phyloP scores from a whole-genome alignment of 1,140 invertebrate genomes.

The Neodiprion lecontei region DNA sequence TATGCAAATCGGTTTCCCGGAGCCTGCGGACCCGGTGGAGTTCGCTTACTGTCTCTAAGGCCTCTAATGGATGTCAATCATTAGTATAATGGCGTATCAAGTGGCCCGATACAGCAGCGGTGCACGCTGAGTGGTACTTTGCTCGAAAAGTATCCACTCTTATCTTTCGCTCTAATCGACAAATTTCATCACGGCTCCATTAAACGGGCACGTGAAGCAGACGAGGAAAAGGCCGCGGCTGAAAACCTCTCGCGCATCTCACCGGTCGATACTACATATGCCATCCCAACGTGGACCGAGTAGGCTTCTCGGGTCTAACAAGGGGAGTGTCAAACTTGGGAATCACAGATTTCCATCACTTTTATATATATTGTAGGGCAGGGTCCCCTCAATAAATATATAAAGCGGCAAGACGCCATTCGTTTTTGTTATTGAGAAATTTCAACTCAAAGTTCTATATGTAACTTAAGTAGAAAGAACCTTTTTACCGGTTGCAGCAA shows the following conservation, averaged over 20 bases:
- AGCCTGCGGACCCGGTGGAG: not conserved
- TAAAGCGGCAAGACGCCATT: too few relatives aligned
- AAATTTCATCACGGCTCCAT: constrained; percentile 8
- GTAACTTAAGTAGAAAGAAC: too few relatives aligned
- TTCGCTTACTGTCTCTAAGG: not conserved
- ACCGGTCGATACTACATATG: not conserved
- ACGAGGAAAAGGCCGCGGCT: not conserved
- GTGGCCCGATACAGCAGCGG: constrained; percentile 14
- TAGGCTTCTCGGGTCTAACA: too few relatives aligned
- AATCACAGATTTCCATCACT: too few relatives aligned
- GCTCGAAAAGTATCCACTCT: not conserved
- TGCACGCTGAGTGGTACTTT: not conserved
- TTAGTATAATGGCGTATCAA: constrained; percentile 29
- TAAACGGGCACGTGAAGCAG: not conserved
- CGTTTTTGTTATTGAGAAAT: too few relatives aligned
- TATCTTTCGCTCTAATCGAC: not conserved
- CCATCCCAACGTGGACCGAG: not conserved
- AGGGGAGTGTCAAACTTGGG: too few relatives aligned
- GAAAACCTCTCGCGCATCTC: not conserved
- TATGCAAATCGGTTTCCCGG: constrained; percentile 28
- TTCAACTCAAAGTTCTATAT: too few relatives aligned
- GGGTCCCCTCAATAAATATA: too few relatives aligned
- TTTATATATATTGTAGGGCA: too few relatives aligned
- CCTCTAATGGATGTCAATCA: constrained; percentile 35
- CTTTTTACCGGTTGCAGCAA: too few relatives aligned